Evolutionary conservation across 2,113 vertebrate species (phyloP), one percentile per base, ranked within the genome.

Genomic region (Ursus arctos): DNA sequence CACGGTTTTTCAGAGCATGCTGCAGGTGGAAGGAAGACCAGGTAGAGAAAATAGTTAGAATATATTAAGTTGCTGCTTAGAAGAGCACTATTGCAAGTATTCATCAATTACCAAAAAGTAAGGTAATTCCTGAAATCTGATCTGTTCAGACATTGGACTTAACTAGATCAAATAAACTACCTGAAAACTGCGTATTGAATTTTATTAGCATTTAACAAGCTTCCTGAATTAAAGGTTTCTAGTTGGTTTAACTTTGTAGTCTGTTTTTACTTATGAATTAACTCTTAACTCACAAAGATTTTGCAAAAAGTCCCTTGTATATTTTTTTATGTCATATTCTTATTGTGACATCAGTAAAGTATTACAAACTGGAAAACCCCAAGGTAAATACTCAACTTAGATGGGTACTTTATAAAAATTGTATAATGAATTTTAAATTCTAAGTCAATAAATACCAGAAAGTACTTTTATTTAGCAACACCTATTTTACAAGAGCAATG

Each of bases 281-380:
- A 31, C 40, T 91, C 18, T 91, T 59, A 94, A 43, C 31, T 59
- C 90, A 57, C 69, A 92, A 85, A 93, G n/a, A 72, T 90, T 96
- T 96, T 98, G 71, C 74, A 92, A 49, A 84, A 95, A 89, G 49
- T 80, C 11, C 53, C 47, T 84, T 81, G 82, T 92, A 26, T 95
- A n/a, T 85, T 90, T 95, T 95, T 97, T 92, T 81, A 91, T 96
- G 87, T 94, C 95, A 89, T 90, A 49, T 96, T 95, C 51, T 91
- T 95, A 95, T 94, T 98, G 81, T 97, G 93, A 97, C 95, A 97
- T 94, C 97, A 97, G n/a, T 91, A 83, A 97, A 80, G 47, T 93
- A 59, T 12, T 86, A 53, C 40, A 95, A 81, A 36, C 79, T 94
- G 77, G 16, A 88, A 94, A 51, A 94, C 16, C 57, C 61, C 71